phyloP scores from a whole-genome alignment of 1,140 invertebrate genomes.

The Pinna nobilis region DNA sequence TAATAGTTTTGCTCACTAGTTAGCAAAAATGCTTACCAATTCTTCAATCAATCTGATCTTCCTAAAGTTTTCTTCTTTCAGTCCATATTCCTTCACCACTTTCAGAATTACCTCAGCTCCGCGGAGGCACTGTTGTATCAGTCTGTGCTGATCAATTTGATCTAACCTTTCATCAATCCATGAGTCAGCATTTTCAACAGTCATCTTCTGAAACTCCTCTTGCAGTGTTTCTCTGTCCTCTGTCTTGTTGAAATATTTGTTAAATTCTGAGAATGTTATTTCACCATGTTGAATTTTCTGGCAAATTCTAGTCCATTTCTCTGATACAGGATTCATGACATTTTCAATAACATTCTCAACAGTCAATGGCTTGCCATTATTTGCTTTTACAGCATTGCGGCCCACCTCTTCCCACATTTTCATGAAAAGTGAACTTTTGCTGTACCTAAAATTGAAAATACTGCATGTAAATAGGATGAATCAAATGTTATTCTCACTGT shows the following conservation, averaged over 20 bases:
- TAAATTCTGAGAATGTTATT: constrained; percentile 38
- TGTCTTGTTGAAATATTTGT: constrained; percentile 11
- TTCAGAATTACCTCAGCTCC: constrained; percentile 46
- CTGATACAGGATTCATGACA: constrained; percentile 31
- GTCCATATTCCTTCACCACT: constrained; percentile 35
- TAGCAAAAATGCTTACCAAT: constrained; percentile 2
- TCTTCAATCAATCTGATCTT: constrained; percentile 10
- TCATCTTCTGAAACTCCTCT: not conserved
- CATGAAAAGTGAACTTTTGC: constrained; percentile 11
- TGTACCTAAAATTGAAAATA: constrained; percentile 9
- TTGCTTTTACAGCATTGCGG: not conserved
- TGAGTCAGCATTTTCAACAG: not conserved
- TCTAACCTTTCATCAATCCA: constrained; percentile 36
- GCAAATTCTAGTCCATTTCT: constrained; percentile 27
- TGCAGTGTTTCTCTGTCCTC: not conserved
- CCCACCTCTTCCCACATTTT: constrained; percentile 25
- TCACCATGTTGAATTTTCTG: constrained; percentile 30
- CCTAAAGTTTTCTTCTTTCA: constrained; percentile 35
- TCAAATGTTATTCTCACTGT: no score
- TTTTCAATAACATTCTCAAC: constrained; percentile 34
- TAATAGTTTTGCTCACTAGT: no score
- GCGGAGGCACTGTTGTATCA: constrained; percentile 30
- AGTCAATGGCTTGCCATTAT: not conserved
- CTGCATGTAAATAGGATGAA: no score
- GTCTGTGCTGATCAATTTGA: constrained; percentile 43